A percentile compares a stretch with the other conserved stretches of the same genome.
These are phyloP conservation scores for Phylloscopus trochilus DNA, from an alignment of 2,113 vertebrate species.

Conservation along the genomic window DNA sequence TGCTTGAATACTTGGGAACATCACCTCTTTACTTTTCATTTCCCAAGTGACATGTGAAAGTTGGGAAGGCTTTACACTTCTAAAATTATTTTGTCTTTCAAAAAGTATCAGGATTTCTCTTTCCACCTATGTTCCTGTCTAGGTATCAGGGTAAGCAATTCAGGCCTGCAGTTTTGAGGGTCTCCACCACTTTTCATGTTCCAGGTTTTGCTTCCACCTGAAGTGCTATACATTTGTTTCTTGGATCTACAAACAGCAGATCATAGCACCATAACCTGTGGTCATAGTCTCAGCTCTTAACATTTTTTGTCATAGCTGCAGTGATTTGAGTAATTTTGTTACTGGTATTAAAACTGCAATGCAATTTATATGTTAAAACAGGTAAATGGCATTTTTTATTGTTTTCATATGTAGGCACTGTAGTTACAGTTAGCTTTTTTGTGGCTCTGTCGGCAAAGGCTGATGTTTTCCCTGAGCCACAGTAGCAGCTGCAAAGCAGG, in stretches of 20 bases:
- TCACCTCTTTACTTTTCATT: neutral
- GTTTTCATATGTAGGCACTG: neutral
- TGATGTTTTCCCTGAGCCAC: neutral
- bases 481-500: neutral
- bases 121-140: neutral
- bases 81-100: neutral
- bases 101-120: neutral
- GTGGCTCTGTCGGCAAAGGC: neutral
- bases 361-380: neutral
- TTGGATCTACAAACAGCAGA: neutral
- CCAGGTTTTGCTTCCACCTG: neutral
- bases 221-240: neutral
- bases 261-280: neutral
- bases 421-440: fast-evolving
- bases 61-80: neutral
- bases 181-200: neutral
- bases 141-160: neutral
- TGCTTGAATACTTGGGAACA: fast-evolving
- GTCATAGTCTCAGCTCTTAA: neutral
- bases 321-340: neutral
- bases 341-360: neutral
- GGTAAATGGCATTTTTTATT: neutral
- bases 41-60: neutral
- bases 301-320: neutral
- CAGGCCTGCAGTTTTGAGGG: neutral